These are phyloP conservation scores for Micropterix aruncella DNA, from an alignment of 2,888 invertebrate species.

Conservation along the genomic window DNA sequence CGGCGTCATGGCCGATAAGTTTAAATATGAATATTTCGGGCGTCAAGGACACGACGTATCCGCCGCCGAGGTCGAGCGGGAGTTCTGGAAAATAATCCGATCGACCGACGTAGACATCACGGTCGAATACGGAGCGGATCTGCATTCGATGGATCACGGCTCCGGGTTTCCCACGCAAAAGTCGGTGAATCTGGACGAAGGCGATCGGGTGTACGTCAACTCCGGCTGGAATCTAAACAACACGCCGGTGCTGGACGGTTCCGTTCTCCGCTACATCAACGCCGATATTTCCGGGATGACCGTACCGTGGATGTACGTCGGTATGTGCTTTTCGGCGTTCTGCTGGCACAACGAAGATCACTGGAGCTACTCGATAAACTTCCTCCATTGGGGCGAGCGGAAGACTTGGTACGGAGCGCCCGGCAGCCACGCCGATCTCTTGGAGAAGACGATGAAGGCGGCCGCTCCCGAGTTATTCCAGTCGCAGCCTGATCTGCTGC, in stretches of 20 bases:
- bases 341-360: slow-evolving; percentile 80
- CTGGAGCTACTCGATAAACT: slow-evolving; percentile 74
- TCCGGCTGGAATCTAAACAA: slow-evolving; percentile 71
- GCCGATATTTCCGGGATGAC: slow-evolving; percentile 61
- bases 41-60: slow-evolving; percentile 52
- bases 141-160: slow-evolving; percentile 62
- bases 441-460: slow-evolving; percentile 56
- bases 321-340: slow-evolving; percentile 73
- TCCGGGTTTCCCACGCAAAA: slow-evolving; percentile 61
- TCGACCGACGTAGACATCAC: slow-evolving; percentile 59
- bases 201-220: slow-evolving; percentile 48
- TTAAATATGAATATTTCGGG: slow-evolving; percentile 62
- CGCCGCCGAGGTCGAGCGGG: slow-evolving; percentile 48
- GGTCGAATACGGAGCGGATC: slow-evolving; percentile 68
- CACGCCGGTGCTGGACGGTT: slow-evolving; percentile 53
- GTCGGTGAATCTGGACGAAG: slow-evolving; percentile 42
- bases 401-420: slow-evolving; percentile 76
- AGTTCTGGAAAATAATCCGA: slow-evolving; percentile 65
- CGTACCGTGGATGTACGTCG: slow-evolving; percentile 75
- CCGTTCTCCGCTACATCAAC: slow-evolving; percentile 58
- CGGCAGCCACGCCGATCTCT: slow-evolving; percentile 48
- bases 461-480: slow-evolving; percentile 62
- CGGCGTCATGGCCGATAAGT: slow-evolving; percentile 66
- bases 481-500: slow-evolving; percentile 58
- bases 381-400: slow-evolving; percentile 69